Evolutionary conservation across 2,888 invertebrate genomes (phyloP), one percentile per base, ranked within the genome.

Genomic region (Eristalis arbustorum): DNA sequence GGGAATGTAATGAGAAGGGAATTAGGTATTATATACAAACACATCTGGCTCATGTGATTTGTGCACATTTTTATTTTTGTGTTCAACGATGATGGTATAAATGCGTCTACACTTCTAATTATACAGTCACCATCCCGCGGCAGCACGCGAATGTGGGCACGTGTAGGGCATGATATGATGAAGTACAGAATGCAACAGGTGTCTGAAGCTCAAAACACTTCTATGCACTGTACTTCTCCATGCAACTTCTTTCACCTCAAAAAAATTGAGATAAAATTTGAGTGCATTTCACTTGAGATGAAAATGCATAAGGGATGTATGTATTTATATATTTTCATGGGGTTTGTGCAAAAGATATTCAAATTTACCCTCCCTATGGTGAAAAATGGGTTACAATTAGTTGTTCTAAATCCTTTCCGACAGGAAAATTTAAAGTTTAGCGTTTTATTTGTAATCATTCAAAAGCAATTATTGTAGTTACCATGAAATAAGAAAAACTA

Each of bases 101-200:
- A 66, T 62, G 23, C 68, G 61, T 37, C 64, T 56, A 40, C 11
- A 10, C 28, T 2, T 23, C 22, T 40, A 40, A 25, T 23, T 28
- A 34, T 42, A 42, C 31, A 59, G n/a, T 37, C 23, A 31, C 23
- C 34, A 22, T 23, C 22, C 25, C 13, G 0, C n/a, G n/a, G 5
- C 57, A 6, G 34, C 68, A 42, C 68, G 49, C 59, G 31, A 18
- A 8, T 10, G 14, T 31, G 25, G 49, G 31, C 61, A 76, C 67
- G 67, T 61, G 68, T 40, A 40, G 49, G 42, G 22, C 34, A 11
- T 22, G 1, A 4, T n/a, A 4, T 22, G 61, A 62, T 56, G 64
- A 13, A 28, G 0, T 74, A 37, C 37, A 64, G 13, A 25, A 23
- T 23, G 71, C 72, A 72, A 79, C 79, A 79, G 64, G 79, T 79